Evolutionary conservation across 2,888 invertebrate genomes (phyloP), one percentile per base, ranked within the genome.

Genomic region (Phymatocera aterrima): DNA sequence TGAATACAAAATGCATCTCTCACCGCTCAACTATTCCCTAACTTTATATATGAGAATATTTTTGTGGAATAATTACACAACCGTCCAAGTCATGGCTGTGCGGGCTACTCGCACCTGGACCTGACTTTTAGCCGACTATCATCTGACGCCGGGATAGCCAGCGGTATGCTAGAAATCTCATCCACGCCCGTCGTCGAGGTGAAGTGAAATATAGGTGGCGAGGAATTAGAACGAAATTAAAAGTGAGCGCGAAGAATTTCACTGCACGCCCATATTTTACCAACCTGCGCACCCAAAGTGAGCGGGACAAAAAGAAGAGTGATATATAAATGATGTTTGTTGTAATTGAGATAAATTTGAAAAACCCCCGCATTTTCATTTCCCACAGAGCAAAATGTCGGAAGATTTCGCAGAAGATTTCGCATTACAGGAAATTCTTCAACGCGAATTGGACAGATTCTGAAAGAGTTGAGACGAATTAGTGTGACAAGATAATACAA

Each of bases 1-100:
- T 72, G 72, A 72, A 72, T 72, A 72, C 72, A 51, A 51, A 72
- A 34, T 46, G 72, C 51, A 51, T 5, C 31, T 34, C 31, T 34
- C 21, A 24, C 12, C 24, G 1, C 43, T 15, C 15, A 10, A 21
- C 5, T 43, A 6, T 10, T 8, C 57, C 8, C 24, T 21, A 21
- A 4, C 1, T 6, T 8, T 28, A 57, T n/a, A n/a, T 21, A 21
- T 57, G 8, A 24, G 28, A 65, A 43, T 15, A 31, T 24, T 51
- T 34, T 48, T 48, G 18, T 8, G 34, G 34, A 15, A 72, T 72
- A 18, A 31, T 72, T 21, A 72, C 68, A 46, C 15, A 46, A 68
- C n/a, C n/a, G n/a, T 37, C 21, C 37, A 21, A 68, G 15, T 15
- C 46, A 68, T 15, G 46, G 46, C 3, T 21, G n/a, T 21, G 2